phyloP scores from a whole-genome alignment of 2,888 invertebrate species.

The Formica aserva region DNA sequence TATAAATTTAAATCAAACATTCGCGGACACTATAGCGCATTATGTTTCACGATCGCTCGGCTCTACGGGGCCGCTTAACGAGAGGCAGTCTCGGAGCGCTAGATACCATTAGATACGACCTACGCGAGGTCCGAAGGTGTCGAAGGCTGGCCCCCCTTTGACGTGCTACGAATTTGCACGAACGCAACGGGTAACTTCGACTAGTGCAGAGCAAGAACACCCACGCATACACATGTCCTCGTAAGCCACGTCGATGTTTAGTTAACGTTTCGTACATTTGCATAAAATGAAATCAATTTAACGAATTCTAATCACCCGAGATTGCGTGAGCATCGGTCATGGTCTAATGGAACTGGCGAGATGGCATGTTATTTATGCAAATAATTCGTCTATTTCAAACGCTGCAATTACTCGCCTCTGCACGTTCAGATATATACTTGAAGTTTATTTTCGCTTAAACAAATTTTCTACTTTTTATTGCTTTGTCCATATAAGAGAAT shows the following conservation, averaged over 20 bases:
- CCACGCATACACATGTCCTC: constrained; percentile 63
- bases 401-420: neutral
- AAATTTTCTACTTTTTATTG: neutral
- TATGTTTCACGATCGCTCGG: constrained; percentile 32
- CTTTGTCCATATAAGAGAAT: neutral
- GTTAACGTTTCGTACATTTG: constrained; percentile 61
- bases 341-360: neutral
- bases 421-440: no score
- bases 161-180: constrained; percentile 65
- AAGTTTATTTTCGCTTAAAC: neutral
- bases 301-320: constrained; percentile 61
- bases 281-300: constrained; percentile 73
- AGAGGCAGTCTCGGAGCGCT: constrained; percentile 10
- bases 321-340: constrained; percentile 50
- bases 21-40: constrained; percentile 17
- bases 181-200: constrained; percentile 67
- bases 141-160: constrained; percentile 42
- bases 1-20: constrained; percentile 49
- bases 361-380: neutral
- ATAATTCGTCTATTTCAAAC: neutral
- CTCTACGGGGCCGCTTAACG: neutral
- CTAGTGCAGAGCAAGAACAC: constrained; percentile 57
- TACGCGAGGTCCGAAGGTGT: constrained; percentile 60
- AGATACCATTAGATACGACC: constrained; percentile 55
- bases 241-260: constrained; percentile 53